Base-by-base conservation (phyloP, 2,888 invertebrate genomes). In the Silvanus unidentatus region DNA sequence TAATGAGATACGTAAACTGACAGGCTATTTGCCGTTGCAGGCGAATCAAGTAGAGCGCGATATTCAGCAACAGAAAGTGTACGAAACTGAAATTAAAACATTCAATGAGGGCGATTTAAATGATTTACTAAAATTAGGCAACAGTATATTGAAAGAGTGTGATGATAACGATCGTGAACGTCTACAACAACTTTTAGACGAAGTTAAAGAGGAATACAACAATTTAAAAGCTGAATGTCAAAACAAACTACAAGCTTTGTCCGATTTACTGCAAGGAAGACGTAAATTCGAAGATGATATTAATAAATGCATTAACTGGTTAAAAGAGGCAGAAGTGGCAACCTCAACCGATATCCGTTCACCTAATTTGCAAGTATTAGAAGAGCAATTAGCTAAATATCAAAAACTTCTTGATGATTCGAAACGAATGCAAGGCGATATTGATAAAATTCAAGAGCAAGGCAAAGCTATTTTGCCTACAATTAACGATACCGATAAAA, bases 371-470 rank as follows among this genome's bases (percentile, higher is more conserved):
- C 88, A 89, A 55, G 79, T 91, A 0, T 72, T 95, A 16, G 87
- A 92, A 68, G 92, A 94, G 70, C 93, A 94, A 64, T 72, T 91
- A 34, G 78, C 80, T n/a, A 92, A 92, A 73, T 91, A 90, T 61
- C 84, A 86, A 54, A 85, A 84, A 62, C 73, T 93, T 5, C 79
- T 82, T 57, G 80, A 83, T 49, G 88, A 88, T 68, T 82, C 87
- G 0, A 81, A 81, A 41, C 77, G 79, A 41, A 81, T 87, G 43
- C 82, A 81, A 30, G 79, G 80, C 40, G 80, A 84, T 42, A 81
- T 92, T 32, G 82, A 80, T 40, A 84, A 85, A 63, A 82, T 91
- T 27, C 78, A 79, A 40, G 87, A 89, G 54, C 86, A 88, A 70
- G 86, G 86, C 11, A 88, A 88, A 69, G 82, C 83, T 13, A 84